These are phyloP conservation scores for Drymonia ruficornis DNA, from an alignment of 2,888 invertebrate genomes.

Conservation along the genomic window DNA sequence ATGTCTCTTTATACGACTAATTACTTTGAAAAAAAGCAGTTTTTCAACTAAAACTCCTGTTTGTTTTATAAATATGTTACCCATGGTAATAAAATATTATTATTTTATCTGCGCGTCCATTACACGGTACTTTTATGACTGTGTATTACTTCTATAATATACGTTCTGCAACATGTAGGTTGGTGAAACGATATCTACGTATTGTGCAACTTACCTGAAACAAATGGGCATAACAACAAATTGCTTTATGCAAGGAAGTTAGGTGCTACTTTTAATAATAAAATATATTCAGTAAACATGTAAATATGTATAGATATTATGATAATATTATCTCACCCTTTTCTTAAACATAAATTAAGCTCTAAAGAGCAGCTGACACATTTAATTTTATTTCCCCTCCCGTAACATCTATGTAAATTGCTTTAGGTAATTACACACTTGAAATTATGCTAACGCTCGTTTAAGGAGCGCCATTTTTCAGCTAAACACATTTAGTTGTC, in stretches of 20 bases:
- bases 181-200: not conserved
- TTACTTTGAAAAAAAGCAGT: conserved; percentile 28
- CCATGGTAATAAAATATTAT: not conserved
- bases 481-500: conserved; percentile 4
- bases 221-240: too few species aligned
- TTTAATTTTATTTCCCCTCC: not conserved
- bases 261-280: not conserved
- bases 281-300: not conserved
- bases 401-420: not conserved
- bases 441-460: conserved; percentile 1
- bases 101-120: not conserved
- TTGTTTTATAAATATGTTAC: not conserved
- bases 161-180: not conserved
- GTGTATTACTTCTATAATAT: not conserved
- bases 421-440: not conserved
- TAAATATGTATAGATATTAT: too few species aligned
- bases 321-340: not conserved
- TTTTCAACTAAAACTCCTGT: not conserved
- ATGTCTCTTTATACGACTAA: conserved; percentile 39
- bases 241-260: too few species aligned
- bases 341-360: not conserved
- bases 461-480: conserved; percentile 2
- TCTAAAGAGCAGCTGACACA: not conserved
- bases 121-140: not conserved
- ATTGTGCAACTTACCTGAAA: not conserved